Evolutionary conservation across 2,888 invertebrate genomes (phyloP), one percentile per base, ranked within the genome.

Genomic region (Metellina segmentata): DNA sequence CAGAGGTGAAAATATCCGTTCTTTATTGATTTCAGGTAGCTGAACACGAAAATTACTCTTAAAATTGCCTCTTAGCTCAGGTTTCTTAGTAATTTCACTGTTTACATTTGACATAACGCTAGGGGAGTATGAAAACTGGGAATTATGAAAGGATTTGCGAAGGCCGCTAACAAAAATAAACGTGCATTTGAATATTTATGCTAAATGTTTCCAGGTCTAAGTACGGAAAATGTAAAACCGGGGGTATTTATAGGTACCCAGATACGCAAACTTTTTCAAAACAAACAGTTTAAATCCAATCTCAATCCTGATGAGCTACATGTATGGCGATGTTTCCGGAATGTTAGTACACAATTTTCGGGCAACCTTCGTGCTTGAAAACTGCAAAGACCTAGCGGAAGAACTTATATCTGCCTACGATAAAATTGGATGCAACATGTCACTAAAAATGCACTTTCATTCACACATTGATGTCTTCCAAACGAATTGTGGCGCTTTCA

Each of bases 161-260:
- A 20, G 75, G 34, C 75, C 13, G 19, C 7, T 75, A 75, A 75
- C 75, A 75, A 75, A 75, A 75, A 75, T 7, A 75, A 19, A 75
- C 13, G 34, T 75, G 75, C 75, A n/a, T 75, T 75, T 75, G 75
- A 75, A 34, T 75, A 75, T 34, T 75, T 75, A 34, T 34, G 75
- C 75, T 34, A 75, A 34, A 75, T 19, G 34, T 75, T 75, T 34
- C 19, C 19, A 34, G 9, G 75, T 34, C 19, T 75, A n/a, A 75
- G 75, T 75, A 75, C 34, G 34, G 34, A 75, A 75, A 75, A 75
- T n/a, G 34, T 75, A 34, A 75, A n/a, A 75, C 34, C 13, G 75
- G 75, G 19, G 75, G 34, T 75, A 75, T n/a, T 75, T 75, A 75
- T 34, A 75, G 75, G 34, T 75, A 6, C 48, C 75, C 75, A 75